phyloP scores from a whole-genome alignment of 2,113 vertebrate genomes.

The Trachemys scripta region DNA sequence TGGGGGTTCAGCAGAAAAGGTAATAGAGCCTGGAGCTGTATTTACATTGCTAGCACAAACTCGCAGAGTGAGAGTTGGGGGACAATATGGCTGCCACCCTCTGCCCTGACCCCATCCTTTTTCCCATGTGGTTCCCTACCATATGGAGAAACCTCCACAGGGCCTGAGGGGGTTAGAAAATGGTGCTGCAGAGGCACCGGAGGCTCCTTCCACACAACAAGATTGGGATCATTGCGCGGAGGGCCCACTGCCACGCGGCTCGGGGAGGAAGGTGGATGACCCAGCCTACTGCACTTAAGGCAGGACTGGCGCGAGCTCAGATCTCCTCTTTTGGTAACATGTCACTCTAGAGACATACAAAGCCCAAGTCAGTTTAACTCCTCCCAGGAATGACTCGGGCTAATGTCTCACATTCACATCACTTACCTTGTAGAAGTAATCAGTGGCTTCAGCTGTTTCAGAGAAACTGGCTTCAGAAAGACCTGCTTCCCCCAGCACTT shows the following conservation, averaged over 20 bases:
- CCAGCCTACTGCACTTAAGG: background rate
- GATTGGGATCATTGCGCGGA: background rate
- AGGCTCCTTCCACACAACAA: background rate
- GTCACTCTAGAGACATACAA: background rate
- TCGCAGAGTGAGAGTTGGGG: background rate
- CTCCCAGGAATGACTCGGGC: background rate
- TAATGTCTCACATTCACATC: background rate
- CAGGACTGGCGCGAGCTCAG: background rate
- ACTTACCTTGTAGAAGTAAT: slow-evolving; percentile 89
- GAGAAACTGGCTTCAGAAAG: slow-evolving; percentile 92
- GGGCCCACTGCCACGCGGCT: background rate
- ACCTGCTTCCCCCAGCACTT: slow-evolving; percentile 92
- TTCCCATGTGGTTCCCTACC: background rate
- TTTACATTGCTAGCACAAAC: background rate
- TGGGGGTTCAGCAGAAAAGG: background rate
- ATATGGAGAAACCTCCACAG: background rate
- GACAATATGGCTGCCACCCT: background rate
- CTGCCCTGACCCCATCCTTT: background rate
- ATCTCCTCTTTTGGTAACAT: background rate
- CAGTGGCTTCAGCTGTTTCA: slow-evolving; percentile 84
- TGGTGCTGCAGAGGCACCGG: background rate
- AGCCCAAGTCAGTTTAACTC: background rate
- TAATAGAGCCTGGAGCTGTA: background rate
- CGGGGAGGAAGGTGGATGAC: background rate
- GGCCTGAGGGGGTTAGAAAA: background rate